Percentiles rank a stretch among this genome's conserved stretches.
Evolutionary conservation across 1,140 invertebrate genomes (phyloP).

Genomic region (Drosophila pseudoobscura): DNA sequence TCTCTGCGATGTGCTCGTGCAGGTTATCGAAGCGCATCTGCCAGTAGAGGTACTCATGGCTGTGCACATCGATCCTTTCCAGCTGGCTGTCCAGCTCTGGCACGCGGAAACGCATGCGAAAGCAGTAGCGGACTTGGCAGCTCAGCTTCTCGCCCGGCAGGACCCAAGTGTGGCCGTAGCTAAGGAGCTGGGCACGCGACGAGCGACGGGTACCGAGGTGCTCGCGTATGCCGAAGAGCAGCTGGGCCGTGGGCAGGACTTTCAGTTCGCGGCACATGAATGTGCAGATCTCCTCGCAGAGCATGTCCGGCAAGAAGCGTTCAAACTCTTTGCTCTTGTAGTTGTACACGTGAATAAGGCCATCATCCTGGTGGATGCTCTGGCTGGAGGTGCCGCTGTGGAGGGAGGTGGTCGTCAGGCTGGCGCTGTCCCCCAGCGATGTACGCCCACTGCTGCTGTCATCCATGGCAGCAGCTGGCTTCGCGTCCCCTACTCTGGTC

Average conservation of each 20-base stretch:
- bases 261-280: constrained; percentile 87
- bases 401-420: constrained; percentile 54
- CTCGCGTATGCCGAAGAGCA: constrained; percentile 88
- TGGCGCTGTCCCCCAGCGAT: constrained; percentile 60
- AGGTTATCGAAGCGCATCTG: constrained; percentile 92
- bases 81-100: constrained; percentile 85
- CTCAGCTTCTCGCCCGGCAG: constrained; percentile 85
- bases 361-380: constrained; percentile 48
- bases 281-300: constrained; percentile 88
- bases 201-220: constrained; percentile 18
- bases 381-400: constrained; percentile 59
- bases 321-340: constrained; percentile 19
- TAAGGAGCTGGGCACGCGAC: background rate
- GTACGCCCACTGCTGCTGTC: constrained; percentile 66
- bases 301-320: constrained; percentile 21
- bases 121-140: constrained; percentile 87
- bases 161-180: constrained; percentile 82
- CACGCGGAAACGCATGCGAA: constrained; percentile 91
- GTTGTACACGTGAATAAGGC: constrained; percentile 46
- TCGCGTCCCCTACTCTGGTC: background rate
- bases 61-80: constrained; percentile 87
- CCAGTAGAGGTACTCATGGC: constrained; percentile 93
- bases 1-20: constrained; percentile 90
- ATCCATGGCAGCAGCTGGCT: constrained; percentile 36
- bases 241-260: constrained; percentile 89